A percentile compares a stretch with the other conserved stretches of the same genome.
These are phyloP conservation scores for Orbicella faveolata DNA, from an alignment of 64 coral and sea anemone species.

Conservation along the genomic window DNA sequence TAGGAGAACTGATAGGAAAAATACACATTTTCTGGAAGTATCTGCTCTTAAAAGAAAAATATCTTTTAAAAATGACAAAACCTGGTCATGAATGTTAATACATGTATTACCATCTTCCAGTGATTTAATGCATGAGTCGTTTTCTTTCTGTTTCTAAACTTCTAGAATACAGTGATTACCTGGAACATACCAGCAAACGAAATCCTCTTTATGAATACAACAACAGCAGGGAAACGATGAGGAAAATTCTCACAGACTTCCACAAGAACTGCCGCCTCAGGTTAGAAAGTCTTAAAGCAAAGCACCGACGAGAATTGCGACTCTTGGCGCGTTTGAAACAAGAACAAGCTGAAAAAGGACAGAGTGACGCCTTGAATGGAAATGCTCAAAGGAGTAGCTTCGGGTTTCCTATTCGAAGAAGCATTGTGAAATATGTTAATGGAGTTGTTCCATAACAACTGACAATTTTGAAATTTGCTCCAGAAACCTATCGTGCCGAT, in stretches of 20 bases:
- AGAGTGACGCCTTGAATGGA: neutral
- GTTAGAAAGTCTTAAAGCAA: slow-evolving; percentile 56
- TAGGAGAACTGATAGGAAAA: no score
- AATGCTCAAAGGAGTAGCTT: neutral
- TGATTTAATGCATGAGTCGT: neutral
- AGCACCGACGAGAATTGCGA: slow-evolving; percentile 64
- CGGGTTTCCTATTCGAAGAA: neutral
- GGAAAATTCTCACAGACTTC: slow-evolving; percentile 63
- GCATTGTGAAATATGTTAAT: slow-evolving; percentile 11
- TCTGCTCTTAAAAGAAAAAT: no score
- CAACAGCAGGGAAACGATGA: slow-evolving; percentile 68
- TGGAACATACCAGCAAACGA: slow-evolving; percentile 30
- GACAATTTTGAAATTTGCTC: neutral
- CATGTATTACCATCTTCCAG: no score
- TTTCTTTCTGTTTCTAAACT: neutral
- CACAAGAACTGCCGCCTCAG: slow-evolving; percentile 58
- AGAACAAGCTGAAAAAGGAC: slow-evolving; percentile 33
- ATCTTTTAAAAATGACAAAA: no score
- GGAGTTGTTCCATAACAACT: neutral
- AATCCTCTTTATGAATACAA: slow-evolving; percentile 28
- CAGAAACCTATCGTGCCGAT: no score
- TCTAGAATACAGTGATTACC: slow-evolving; percentile 54
- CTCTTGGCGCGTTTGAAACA: slow-evolving; percentile 66
- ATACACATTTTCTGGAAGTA: no score
- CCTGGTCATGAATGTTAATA: no score